A percentile compares a stretch with the other conserved stretches of the same genome.
phyloP scores from a whole-genome alignment of 1,140 invertebrate species.

The Drosophila kohkoa region DNA sequence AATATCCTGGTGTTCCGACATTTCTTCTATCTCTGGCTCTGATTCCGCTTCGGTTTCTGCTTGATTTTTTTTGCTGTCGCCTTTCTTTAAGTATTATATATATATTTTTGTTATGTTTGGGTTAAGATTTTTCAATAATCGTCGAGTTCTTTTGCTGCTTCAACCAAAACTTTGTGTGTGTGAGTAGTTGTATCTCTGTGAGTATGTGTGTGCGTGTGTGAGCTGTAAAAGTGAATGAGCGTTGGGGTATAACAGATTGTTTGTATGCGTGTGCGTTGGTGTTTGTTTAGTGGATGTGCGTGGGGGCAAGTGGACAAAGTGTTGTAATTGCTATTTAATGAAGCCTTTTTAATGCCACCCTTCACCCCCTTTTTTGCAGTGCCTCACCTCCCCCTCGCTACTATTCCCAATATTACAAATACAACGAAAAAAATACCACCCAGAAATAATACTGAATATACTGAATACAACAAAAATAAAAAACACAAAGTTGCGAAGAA shows the following conservation, averaged over 20 bases:
- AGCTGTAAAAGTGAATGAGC: background rate
- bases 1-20: slow-evolving; percentile 37
- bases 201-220: background rate
- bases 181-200: background rate
- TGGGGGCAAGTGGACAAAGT: slow-evolving; percentile 10
- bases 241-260: background rate
- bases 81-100: background rate
- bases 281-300: background rate
- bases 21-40: slow-evolving; percentile 1
- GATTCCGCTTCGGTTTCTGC: background rate
- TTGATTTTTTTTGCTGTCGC: background rate
- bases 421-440: background rate
- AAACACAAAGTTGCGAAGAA: slow-evolving; percentile 17
- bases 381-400: background rate
- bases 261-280: background rate
- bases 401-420: no score
- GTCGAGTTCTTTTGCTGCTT: slow-evolving; percentile 8
- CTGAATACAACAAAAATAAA: slow-evolving; percentile 18
- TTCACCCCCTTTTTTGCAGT: no score
- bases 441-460: slow-evolving; percentile 30
- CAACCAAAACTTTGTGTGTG: no score
- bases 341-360: slow-evolving; percentile 37
- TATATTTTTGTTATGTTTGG: background rate
- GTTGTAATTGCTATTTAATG: slow-evolving; percentile 73
- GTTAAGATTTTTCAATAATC: background rate